Base-by-base conservation (phyloP, 2,797 vertebrate genomes). In the Sebastes baramenuke region DNA sequence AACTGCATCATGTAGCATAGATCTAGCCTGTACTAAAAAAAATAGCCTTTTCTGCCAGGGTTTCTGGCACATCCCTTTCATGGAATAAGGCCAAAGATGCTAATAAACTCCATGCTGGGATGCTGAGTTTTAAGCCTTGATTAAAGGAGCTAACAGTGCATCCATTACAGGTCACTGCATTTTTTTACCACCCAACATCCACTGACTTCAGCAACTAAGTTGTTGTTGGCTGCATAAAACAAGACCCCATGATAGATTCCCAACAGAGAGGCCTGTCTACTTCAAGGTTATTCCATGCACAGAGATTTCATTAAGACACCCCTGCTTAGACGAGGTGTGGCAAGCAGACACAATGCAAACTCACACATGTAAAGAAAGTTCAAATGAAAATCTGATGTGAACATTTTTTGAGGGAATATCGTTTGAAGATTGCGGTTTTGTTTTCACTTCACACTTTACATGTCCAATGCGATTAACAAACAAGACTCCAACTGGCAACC, bases 81-180 rank as follows among this genome's bases (percentile, higher is more conserved):
- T 64, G 69, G 78, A 74, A 61, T 10, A 61, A 62, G 18, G 79
- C 68, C 81, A 87, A 34, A 78, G 38, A 69, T 66, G 67, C 24
- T 76, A 76, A 82, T 80, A 58, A 71, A 74, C n/a, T 22, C 4
- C 36, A 60, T 36, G 56, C 14, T 54, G 72, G 71, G 59, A 55
- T 66, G 75, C 20, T 60, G 66, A 78, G 72, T 52, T 83, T 75
- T 61, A 61, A 60, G 20, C 49, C 20, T 86, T 70, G 36, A 67
- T 79, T 56, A 74, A 74, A 42, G 29, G 56, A 25, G 60, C 70
- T 72, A 54, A 77, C 61, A 61, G 58, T 55, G 46, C 30, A 66
- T 64, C 36, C 16, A 78, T 59, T 42, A 74, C 8, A 79, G 42
- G 18, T 46, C 64, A 71, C 1, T 66, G 68, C 55, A 68, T 36